Conservation (phyloP, 2,113 vertebrate species). For the Ctenomys sociabilis region DNA sequence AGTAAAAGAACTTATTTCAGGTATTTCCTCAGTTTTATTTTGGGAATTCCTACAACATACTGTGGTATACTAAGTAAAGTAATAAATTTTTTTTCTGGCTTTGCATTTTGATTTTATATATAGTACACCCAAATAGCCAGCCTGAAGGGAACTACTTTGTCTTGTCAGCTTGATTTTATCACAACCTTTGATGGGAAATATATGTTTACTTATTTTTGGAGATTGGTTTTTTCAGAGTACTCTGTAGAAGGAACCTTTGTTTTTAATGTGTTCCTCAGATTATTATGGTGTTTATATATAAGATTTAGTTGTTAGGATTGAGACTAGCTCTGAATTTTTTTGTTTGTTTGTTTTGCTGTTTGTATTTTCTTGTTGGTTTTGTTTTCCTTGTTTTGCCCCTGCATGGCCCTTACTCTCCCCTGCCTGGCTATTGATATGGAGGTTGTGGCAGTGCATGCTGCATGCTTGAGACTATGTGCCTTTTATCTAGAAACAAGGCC, state of each 20-base stretch:
- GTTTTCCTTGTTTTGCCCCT: constrained; percentile 60
- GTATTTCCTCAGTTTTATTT: background rate
- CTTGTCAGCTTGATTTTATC: background rate
- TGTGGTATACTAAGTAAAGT: background rate
- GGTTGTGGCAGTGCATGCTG: constrained; percentile 68
- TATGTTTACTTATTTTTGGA: background rate
- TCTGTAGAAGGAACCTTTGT: background rate
- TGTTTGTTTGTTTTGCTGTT: constrained; percentile 20
- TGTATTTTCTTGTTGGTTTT: constrained; percentile 37
- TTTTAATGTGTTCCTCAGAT: constrained; percentile 14
- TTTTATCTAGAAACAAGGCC: background rate
- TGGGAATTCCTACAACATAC: background rate
- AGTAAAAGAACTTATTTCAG: background rate
- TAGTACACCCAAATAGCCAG: background rate
- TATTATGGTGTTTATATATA: background rate
- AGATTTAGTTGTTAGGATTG: background rate
- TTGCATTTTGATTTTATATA: background rate
- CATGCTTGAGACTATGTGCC: constrained; percentile 39
- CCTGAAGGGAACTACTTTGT: background rate
- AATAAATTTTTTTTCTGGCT: background rate
- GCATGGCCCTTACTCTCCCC: constrained; percentile 58
- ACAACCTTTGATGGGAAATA: background rate
- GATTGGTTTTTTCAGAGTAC: background rate
- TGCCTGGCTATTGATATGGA: constrained; percentile 62
- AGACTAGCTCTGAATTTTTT: background rate